Evolutionary conservation across 2,888 invertebrate genomes (phyloP).

Genomic region (Archips crataeganus): DNA sequence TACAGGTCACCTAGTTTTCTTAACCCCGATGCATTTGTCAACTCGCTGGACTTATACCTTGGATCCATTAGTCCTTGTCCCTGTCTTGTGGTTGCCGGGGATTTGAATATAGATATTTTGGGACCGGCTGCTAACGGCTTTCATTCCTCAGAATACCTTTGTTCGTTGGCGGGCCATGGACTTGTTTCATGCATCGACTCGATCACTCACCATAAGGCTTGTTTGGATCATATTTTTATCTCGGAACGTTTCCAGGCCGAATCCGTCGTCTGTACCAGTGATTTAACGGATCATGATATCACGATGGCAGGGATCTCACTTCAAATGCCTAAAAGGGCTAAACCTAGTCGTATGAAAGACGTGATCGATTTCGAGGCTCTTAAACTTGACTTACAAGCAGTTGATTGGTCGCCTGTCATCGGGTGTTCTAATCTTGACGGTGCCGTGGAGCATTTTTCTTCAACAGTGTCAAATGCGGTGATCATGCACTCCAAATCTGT

Average conservation of each 20-base stretch:
- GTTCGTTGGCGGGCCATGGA: conserved; percentile 11
- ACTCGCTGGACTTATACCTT: no score
- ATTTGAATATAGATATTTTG: conserved; percentile 31
- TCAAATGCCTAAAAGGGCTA: no score
- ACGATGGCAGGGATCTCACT: no score
- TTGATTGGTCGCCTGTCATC: no score
- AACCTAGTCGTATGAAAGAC: no score
- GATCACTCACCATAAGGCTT: conserved; percentile 18
- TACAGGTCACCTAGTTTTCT: conserved; percentile 31
- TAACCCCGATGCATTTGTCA: conserved; percentile 10
- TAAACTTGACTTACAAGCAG: no score
- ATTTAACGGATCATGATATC: conserved; percentile 18
- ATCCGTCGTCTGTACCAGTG: conserved; percentile 11
- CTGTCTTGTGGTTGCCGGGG: conserved; percentile 20
- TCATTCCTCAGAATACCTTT: conserved; percentile 4
- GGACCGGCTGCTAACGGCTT: neutral
- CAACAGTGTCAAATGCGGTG: no score
- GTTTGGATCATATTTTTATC: conserved; percentile 34
- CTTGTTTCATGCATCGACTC: neutral
- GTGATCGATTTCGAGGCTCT: no score
- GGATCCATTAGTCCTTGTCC: conserved; percentile 1
- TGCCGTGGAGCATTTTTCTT: no score
- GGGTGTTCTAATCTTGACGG: no score
- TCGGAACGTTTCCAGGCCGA: neutral
- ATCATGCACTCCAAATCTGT: no score